These are phyloP conservation scores for Columba guinea DNA, from an alignment of 2,797 vertebrate genomes.

Conservation along the genomic window DNA sequence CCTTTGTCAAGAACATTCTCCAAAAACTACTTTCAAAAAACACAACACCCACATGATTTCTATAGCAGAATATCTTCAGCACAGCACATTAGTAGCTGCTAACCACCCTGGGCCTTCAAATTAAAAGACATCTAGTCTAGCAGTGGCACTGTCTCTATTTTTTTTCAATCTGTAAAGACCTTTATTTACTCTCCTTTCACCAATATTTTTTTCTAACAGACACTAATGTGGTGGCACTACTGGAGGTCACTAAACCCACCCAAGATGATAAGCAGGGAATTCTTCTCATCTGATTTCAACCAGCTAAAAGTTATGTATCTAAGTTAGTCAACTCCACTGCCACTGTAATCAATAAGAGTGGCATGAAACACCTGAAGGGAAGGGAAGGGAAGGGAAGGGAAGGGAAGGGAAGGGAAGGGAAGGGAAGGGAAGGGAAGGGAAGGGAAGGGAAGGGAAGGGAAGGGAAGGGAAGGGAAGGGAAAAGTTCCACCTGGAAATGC, in stretches of 20 bases:
- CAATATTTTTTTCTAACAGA: neutral
- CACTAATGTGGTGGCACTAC: neutral
- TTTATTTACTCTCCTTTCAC: neutral
- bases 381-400: too few relatives aligned
- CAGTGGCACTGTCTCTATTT: neutral
- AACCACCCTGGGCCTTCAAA: neutral
- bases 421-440: too few relatives aligned
- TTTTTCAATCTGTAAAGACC: neutral
- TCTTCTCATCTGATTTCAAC: neutral
- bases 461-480: neutral
- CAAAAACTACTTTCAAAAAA: neutral
- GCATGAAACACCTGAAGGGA: neutral
- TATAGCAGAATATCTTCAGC: neutral
- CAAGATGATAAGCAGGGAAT: neutral
- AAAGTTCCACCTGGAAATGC: neutral
- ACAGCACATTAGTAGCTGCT: neutral
- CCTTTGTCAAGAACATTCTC: neutral
- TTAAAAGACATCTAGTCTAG: neutral
- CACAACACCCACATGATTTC: neutral
- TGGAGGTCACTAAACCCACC: neutral
- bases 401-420: too few relatives aligned
- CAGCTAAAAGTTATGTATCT: neutral
- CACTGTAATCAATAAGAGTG: neutral
- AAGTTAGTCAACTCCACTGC: neutral
- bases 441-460: too few relatives aligned